These are phyloP conservation scores for Dipodomys merriami DNA, from an alignment of 2,113 vertebrate species.

Conservation along the genomic window DNA sequence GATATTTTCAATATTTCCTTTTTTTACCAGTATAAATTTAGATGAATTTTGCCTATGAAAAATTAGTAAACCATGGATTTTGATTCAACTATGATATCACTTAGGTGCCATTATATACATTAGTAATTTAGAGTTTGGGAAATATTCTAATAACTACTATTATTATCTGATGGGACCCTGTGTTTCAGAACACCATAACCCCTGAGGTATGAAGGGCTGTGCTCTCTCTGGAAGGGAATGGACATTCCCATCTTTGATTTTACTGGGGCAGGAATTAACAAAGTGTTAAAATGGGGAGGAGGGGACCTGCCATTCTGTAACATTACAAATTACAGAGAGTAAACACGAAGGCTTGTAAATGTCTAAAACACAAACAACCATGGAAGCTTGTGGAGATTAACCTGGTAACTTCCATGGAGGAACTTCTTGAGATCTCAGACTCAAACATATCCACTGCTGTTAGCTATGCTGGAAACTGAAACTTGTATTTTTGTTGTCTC, in stretches of 20 bases:
- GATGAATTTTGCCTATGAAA: slow-evolving; percentile 30
- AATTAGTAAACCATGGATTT: slow-evolving; percentile 33
- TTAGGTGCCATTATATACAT: neutral
- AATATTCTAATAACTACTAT: neutral
- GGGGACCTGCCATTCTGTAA: neutral
- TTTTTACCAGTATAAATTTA: no score
- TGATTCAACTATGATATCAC: neutral
- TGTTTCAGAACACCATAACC: neutral
- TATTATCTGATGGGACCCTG: neutral
- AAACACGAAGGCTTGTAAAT: neutral
- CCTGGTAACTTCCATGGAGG: neutral
- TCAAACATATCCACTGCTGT: neutral
- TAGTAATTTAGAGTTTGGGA: neutral
- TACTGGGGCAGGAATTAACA: neutral
- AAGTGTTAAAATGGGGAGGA: neutral
- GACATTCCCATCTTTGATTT: neutral
- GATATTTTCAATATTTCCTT: neutral
- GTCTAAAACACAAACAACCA: neutral
- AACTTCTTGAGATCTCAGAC: neutral
- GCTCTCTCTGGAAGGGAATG: neutral
- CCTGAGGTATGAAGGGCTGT: neutral
- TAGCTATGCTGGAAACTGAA: neutral
- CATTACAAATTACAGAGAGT: neutral
- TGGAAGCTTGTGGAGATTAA: neutral
- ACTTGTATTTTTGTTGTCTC: neutral